Percentiles rank a stretch among this genome's conserved stretches.
Conservation (phyloP, 2,113 vertebrate species). For the Bostrychus sinensis region DNA sequence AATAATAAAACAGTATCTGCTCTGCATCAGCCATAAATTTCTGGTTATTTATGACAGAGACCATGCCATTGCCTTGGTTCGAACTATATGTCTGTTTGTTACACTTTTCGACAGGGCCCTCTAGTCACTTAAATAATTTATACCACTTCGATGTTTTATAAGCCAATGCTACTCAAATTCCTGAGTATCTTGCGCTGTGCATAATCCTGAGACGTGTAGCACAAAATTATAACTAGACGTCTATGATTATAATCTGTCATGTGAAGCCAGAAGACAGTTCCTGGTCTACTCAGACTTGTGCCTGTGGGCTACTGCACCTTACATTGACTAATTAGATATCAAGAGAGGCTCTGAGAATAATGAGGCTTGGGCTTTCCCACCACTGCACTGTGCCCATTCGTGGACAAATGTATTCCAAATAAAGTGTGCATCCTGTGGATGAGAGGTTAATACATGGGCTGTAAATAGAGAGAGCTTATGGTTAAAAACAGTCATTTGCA, state of each 20-base stretch:
- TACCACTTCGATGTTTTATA: slow-evolving; percentile 40
- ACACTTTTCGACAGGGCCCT: slow-evolving; percentile 40
- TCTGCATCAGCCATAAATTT: slow-evolving; percentile 37
- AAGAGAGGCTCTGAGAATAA: slow-evolving; percentile 60
- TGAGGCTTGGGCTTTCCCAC: slow-evolving; percentile 44
- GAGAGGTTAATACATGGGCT: not conserved
- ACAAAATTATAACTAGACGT: slow-evolving; percentile 37
- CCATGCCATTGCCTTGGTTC: slow-evolving; percentile 11
- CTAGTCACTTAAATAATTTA: slow-evolving; percentile 43
- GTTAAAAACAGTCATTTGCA: not conserved
- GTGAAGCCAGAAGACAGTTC: slow-evolving; percentile 35
- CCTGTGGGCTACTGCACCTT: slow-evolving; percentile 56
- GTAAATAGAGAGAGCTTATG: not conserved
- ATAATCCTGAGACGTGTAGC: slow-evolving; percentile 19
- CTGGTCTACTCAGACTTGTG: slow-evolving; percentile 45
- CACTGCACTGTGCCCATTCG: not conserved
- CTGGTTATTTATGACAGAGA: slow-evolving; percentile 39
- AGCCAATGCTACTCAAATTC: slow-evolving; percentile 13
- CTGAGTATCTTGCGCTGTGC: slow-evolving; percentile 1
- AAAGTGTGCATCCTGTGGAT: not conserved
- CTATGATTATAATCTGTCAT: slow-evolving; percentile 55
- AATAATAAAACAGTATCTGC: slow-evolving; percentile 13
- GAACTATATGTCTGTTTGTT: slow-evolving; percentile 30
- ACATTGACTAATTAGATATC: slow-evolving; percentile 66
- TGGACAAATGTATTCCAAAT: not conserved